Base-by-base conservation (phyloP, 2,113 vertebrate species). In the Seriola quinqueradiata region DNA sequence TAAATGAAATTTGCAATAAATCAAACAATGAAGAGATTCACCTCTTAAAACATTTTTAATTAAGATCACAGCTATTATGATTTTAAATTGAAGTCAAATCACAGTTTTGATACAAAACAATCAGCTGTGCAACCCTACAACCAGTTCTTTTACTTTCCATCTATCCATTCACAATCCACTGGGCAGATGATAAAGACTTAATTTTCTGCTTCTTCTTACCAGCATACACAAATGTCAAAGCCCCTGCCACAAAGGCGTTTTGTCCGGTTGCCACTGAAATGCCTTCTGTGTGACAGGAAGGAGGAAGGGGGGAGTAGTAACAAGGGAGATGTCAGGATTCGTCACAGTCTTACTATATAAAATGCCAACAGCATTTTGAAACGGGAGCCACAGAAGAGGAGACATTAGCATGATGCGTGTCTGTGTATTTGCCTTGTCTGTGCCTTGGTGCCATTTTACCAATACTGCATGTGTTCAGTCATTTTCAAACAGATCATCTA, bases 261-360 rank as follows among this genome's bases (percentile, higher is more conserved):
- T 87, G 79, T 89, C 80, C 38, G 13, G 71, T 90, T 84, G 77
- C 79, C 50, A 69, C 80, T 66, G 83, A 90, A 79, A 88, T n/a
- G 14, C 54, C 79, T 82, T 79, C 72, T 88, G 71, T 72, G 69
- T 86, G 89, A 89, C 73, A 87, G 69, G 65, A 67, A 77, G 68
- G n/a, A 66, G 60, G 25, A 58, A 34, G 58, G 55, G 58, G 34
- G 73, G 73, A 59, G 81, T 32, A 40, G 84, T 83, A 88, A 84
- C 79, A 81, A 81, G 88, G 87, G 81, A 90, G 74, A 89, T 60
- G 77, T 92, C 90, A 89, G 75, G 70, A 83, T 89, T 75, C 11
- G 61, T 92, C 86, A 86, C 77, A 80, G 81, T 82, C 72, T 67
- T 84, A 50, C 64, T 61, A 54, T 81, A 81, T 70, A 58, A 86